Base-by-base conservation (phyloP, 1,140 invertebrate genomes). In the Potamilus streckersoni region DNA sequence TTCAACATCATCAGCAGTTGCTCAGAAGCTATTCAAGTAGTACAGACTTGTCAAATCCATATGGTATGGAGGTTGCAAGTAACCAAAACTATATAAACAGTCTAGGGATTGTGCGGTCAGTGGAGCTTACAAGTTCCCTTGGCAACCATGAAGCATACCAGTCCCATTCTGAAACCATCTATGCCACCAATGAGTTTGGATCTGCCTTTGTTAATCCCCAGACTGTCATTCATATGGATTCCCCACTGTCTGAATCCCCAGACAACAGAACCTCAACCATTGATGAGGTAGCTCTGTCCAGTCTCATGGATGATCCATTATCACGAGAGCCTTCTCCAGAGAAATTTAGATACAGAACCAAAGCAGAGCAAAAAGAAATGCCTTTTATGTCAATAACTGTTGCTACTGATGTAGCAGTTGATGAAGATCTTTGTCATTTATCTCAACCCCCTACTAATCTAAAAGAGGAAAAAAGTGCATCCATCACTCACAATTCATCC, bases 271-370 rank as follows among this genome's bases (percentile, higher is more conserved):
- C 62, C 2, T 80, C 79, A 16, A 83, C 82, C 11, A 83, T 83
- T n/a, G 82, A 82, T 71, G 79, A 83, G 66, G 80, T 70, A 58
- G 80, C 80, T 63, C 81, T 82, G 67, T 83, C 82, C 20, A 81
- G 74, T 61, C 63, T 83, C 58, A 80, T 83, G 78, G 76, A 78
- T 57, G 38, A 65, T 17, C 60, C 73, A 31, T 65, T 69, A 19
- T 31, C 61, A 14, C 70, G 69, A 49, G 71, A 77, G 55, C 59
- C 56, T 19, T 68, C 69, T 13, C 69, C 70, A 8, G 74, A 74
- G 20, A 74, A 79, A 55, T 67, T n/a, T 55, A 63, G 77, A 59
- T 64, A 64, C 27, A 27, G 56, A 69, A 69, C 69, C 38, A 75
- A 78, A 72, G 67, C 74, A 49, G 79, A 78, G 62, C 71, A 84